Conservation (phyloP, 2,113 vertebrate species). For the Balaeniceps rex region DNA sequence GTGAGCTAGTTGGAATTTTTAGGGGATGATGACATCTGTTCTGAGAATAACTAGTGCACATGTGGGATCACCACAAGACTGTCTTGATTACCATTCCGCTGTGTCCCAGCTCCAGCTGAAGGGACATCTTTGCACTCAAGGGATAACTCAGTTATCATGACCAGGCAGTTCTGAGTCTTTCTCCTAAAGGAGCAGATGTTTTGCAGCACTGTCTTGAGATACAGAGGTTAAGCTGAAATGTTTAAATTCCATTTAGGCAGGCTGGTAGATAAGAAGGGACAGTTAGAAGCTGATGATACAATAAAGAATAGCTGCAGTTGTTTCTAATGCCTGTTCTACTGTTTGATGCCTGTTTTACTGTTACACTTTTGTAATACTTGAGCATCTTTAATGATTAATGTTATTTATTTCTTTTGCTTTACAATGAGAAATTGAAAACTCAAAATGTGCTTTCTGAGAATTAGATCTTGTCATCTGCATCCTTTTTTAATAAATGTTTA, state of each 20-base stretch:
- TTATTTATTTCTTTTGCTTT: not conserved
- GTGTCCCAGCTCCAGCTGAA: conserved; percentile 24
- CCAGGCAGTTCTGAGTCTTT: not conserved
- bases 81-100: not conserved
- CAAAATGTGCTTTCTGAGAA: not conserved
- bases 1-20: conserved; percentile 20
- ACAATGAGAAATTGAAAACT: not conserved
- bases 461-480: not conserved
- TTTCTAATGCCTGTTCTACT: not conserved
- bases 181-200: not conserved
- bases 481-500: not conserved
- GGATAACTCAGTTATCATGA: not conserved
- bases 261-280: not conserved
- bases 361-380: not conserved
- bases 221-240: not conserved
- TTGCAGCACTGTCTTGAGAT: not conserved
- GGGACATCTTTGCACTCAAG: conserved; percentile 3
- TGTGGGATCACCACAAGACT: not conserved
- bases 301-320: not conserved
- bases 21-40: conserved; percentile 40
- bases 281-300: not conserved
- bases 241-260: not conserved
- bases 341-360: not conserved
- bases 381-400: not conserved
- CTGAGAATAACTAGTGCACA: not conserved